Conservation (phyloP, 2,113 vertebrate genomes). For the Hiodon alosoides region DNA sequence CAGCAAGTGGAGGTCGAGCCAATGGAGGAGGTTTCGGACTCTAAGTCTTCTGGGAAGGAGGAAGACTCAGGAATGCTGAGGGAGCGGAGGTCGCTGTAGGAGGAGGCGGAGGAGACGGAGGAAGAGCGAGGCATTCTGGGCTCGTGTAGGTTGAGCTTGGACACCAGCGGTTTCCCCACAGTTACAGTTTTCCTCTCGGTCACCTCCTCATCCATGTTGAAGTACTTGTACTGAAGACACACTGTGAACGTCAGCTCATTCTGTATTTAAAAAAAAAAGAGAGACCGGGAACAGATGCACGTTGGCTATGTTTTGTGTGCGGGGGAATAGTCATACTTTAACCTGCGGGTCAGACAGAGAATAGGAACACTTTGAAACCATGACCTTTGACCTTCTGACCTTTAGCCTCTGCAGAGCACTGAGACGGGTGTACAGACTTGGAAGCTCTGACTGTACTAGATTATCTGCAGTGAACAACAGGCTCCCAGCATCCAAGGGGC, state of each 20-base stretch:
- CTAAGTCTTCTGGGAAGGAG: conserved; percentile 37
- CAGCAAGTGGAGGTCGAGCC: conserved; percentile 30
- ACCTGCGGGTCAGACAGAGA: neutral
- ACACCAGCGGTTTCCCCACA: conserved; percentile 75
- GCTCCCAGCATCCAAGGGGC: conserved; percentile 67
- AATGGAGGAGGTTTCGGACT: conserved; percentile 3
- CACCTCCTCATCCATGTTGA: conserved; percentile 68
- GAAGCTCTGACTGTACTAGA: conserved; percentile 44
- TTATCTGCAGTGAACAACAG: conserved; percentile 50
- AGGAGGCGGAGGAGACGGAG: conserved; percentile 23
- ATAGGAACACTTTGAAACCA: neutral
- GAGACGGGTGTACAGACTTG: conserved; percentile 70
- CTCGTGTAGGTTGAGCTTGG: conserved; percentile 73
- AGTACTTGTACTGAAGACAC: conserved; percentile 71
- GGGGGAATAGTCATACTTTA: no score
- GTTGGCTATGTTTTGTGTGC: neutral
- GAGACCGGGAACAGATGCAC: neutral
- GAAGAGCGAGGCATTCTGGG: conserved; percentile 18
- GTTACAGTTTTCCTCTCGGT: conserved; percentile 58
- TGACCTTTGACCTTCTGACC: conserved; percentile 55
- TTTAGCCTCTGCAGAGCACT: conserved; percentile 70
- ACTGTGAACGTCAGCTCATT: conserved; percentile 68
- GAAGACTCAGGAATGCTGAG: conserved; percentile 35
- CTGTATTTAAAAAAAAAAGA: conserved; percentile 43
- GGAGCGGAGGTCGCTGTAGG: conserved; percentile 35